phyloP scores from a whole-genome alignment of 2,797 vertebrate genomes.

The Argentina silus region DNA sequence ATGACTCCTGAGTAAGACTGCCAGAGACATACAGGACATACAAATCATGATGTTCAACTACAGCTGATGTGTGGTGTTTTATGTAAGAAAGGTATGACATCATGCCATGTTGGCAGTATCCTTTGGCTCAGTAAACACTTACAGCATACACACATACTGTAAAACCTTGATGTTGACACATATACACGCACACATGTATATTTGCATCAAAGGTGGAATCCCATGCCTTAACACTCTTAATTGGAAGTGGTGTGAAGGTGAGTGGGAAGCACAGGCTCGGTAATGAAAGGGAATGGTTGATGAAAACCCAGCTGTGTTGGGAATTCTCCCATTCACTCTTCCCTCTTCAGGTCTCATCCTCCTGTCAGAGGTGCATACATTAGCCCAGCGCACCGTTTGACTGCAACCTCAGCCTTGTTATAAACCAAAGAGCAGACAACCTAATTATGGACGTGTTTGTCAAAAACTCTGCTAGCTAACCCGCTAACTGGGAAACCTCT shows the following conservation, averaged over 20 bases:
- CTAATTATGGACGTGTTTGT: constrained; percentile 52
- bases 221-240: constrained; percentile 48
- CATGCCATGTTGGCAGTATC: constrained; percentile 28
- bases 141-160: constrained; percentile 33
- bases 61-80: constrained; percentile 9
- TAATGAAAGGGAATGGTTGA: constrained; percentile 77
- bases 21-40: background rate
- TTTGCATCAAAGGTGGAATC: constrained; percentile 63
- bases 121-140: constrained; percentile 36
- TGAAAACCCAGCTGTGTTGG: constrained; percentile 46
- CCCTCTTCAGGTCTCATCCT: background rate
- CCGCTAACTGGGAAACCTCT: constrained; percentile 30
- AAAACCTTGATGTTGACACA: background rate
- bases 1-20: background rate
- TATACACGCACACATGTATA: constrained; percentile 30
- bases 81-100: constrained; percentile 27
- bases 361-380: constrained; percentile 56
- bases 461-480: constrained; percentile 22
- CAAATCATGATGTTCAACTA: constrained; percentile 9
- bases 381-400: constrained; percentile 44
- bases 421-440: constrained; percentile 41
- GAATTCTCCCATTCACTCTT: constrained; percentile 10
- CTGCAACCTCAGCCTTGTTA: constrained; percentile 53
- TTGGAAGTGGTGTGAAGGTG: constrained; percentile 61
- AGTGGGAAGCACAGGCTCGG: constrained; percentile 38